Evolutionary conservation across 2,113 vertebrate species (phyloP), one percentile per base, ranked within the genome.

Genomic region (Charadrius vociferus): DNA sequence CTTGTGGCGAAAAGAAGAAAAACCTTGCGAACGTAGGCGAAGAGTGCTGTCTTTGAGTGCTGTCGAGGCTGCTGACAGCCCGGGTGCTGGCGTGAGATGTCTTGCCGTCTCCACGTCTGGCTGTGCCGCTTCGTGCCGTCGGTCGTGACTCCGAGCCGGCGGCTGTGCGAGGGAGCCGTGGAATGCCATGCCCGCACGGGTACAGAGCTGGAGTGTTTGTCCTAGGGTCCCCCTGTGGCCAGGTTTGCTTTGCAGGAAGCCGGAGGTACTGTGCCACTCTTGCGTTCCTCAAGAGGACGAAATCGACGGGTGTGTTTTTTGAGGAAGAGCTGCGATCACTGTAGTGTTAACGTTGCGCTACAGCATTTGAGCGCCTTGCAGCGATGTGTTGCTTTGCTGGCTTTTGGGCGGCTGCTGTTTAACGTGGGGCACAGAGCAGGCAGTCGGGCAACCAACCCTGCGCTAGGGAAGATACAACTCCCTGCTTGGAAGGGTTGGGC

Each of bases 291-390:
- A 1, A 0, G n/a, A 47, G 65, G 9, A 63, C 18, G 32, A 73
- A 29, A 24, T 14, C 2, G 2, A 1, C 41, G 2, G 2, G 29
- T 3, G 65, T 24, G 43, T 0, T 15, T 81, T 41, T 1, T 5
- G 30, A 36, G 37, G 23, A 8, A 59, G 65, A 34, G 26, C 52
- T 20, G 15, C 3, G 2, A 9, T 61, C 1, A 0, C n/a, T 20
- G 59, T 41, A 13, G 41, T 2, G 1, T 47, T 58, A 0, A 0
- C 9, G 0, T 0, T 10, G 55, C 3, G 1, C 34, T 18, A 2
- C 27, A 10, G 63, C 3, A 0, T 39, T 34, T 16, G 73, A 34
- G 43, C 45, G 13, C 27, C 2, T 68, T 14, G 2, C 49, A 24
- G 71, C 1, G 0, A 1, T 37, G 32, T 24, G 18, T 41, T 1